Base-by-base conservation (phyloP, 2,797 vertebrate genomes). In the Pterois miles region DNA sequence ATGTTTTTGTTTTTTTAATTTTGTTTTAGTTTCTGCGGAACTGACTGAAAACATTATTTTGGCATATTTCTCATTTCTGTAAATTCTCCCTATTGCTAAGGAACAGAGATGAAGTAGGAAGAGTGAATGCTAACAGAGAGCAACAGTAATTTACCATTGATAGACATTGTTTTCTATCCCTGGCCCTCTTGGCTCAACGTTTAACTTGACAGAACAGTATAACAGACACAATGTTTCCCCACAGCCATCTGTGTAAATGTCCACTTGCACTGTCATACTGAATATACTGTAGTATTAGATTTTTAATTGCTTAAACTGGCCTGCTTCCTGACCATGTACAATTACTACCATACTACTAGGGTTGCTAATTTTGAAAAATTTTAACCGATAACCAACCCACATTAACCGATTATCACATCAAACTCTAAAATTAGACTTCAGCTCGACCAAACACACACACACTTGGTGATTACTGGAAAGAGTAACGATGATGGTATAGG, bases 81-180 rank as follows among this genome's bases (percentile, higher is more conserved):
- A 31, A 57, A 46, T 33, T 40, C 43, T 64, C 36, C 16, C 5
- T 68, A 18, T 38, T 75, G 36, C 22, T 58, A 14, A 60, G 56
- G n/a, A 64, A 36, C 6, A 43, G 22, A 77, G 58, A 75, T 59
- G 64, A 74, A 58, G 52, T 38, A 38, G 67, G 56, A 68, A 14
- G 31, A 58, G 70, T 40, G 40, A 36, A 25, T 74, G 66, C 80
- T 74, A 65, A 57, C 29, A 76, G 36, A 43, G n/a, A 69, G 68
- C 57, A 60, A 14, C 25, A 50, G 31, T 76, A 63, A 78, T 83
- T 63, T 80, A 72, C 40, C 75, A 75, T 69, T 82, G 75, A 79
- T 72, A 65, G 67, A 76, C 76, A 58, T 65, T 9, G 67, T 76
- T 71, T 66, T 53, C 48, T 56, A 48, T 74, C 58, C 22, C 7